Conservation (phyloP, 1,140 invertebrate genomes). For the Paracyclopina nana region DNA sequence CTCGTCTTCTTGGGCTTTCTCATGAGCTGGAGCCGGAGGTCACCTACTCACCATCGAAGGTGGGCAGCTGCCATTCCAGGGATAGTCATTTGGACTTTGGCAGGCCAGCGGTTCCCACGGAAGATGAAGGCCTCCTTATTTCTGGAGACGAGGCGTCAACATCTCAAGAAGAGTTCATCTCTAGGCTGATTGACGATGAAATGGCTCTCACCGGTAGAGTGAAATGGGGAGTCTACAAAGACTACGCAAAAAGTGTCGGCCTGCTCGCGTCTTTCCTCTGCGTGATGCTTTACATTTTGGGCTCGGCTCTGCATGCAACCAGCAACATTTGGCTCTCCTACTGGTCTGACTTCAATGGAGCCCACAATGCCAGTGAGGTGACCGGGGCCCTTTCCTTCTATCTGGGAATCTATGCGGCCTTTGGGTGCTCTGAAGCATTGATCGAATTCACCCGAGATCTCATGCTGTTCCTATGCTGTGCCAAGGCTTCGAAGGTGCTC, state of each 20-base stretch:
- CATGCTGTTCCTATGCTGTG: conserved; percentile 18
- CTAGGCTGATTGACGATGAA: no score
- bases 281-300: not conserved
- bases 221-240: not conserved
- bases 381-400: not conserved
- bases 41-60: no score
- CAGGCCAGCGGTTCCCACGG: no score
- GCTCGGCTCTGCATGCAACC: not conserved
- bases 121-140: no score
- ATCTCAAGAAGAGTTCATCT: no score
- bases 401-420: not conserved
- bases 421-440: not conserved
- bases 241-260: not conserved
- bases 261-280: not conserved
- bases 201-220: not conserved
- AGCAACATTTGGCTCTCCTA: not conserved
- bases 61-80: no score
- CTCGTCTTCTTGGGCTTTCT: no score
- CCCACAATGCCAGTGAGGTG: not conserved
- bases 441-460: not conserved
- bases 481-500: conserved; percentile 20
- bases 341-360: not conserved
- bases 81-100: no score
- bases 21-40: no score
- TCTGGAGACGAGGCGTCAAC: no score